Percentiles rank a stretch among this genome's conserved stretches.
phyloP scores from a whole-genome alignment of 2,113 vertebrate species.

The Pollimyrus isidori region DNA sequence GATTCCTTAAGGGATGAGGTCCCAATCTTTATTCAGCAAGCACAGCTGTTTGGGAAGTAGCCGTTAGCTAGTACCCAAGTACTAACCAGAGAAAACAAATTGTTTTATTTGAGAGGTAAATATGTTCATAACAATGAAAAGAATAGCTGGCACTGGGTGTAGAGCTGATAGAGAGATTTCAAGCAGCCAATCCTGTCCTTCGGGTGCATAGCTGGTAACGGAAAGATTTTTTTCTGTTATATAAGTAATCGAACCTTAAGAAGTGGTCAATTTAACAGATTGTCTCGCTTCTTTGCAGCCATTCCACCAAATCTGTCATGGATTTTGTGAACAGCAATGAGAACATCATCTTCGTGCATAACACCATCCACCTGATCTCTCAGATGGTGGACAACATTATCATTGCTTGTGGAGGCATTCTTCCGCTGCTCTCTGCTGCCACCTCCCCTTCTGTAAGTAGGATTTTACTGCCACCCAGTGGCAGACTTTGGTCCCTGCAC shows the following conservation, averaged over 20 bases:
- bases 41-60: not conserved
- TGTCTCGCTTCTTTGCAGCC: constrained; percentile 62
- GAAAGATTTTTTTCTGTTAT: not conserved
- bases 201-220: not conserved
- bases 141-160: not conserved
- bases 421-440: constrained; percentile 91
- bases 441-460: constrained; percentile 98
- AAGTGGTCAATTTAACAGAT: not conserved
- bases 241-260: not conserved
- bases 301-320: constrained; percentile 98
- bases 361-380: constrained; percentile 99
- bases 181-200: not conserved
- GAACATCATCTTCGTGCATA: constrained; percentile 99
- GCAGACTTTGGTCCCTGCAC: constrained; percentile 22
- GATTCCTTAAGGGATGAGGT: not conserved
- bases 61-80: not conserved
- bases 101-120: not conserved
- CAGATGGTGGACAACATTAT: constrained; percentile 99
- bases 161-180: not conserved
- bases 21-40: not conserved
- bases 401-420: constrained; percentile 97
- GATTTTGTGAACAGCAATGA: constrained; percentile 99
- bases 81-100: not conserved
- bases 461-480: constrained; percentile 48
- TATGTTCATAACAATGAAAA: not conserved